phyloP scores from a whole-genome alignment of 2,113 vertebrate species.

The Scatophagus argus region DNA sequence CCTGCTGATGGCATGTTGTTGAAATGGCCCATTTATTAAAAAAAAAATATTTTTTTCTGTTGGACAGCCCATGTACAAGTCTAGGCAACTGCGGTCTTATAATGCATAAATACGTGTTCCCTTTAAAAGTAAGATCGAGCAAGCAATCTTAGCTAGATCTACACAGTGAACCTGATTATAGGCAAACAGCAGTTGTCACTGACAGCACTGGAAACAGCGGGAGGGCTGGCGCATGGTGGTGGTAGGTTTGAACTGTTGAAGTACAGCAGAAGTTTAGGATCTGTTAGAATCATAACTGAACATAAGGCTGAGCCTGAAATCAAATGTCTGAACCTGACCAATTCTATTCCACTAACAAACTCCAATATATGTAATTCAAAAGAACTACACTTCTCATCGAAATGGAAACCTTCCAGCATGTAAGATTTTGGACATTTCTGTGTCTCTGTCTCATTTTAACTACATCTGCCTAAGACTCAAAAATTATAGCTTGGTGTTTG shows the following conservation, averaged over 20 bases:
- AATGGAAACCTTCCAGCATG: background rate
- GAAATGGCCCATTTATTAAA: background rate
- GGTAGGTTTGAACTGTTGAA: background rate
- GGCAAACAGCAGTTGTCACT: constrained; percentile 22
- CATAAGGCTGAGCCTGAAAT: background rate
- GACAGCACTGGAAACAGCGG: constrained; percentile 15
- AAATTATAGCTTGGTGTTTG: constrained; percentile 15
- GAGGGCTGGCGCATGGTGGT: background rate
- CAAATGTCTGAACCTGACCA: background rate
- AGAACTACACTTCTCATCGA: constrained; percentile 34
- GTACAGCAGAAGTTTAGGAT: background rate
- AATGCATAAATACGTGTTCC: background rate
- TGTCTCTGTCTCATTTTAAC: background rate
- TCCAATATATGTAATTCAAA: constrained; percentile 23
- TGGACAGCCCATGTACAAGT: background rate
- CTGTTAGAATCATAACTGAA: background rate
- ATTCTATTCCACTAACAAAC: background rate
- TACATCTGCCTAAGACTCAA: background rate
- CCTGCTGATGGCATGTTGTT: too few species aligned
- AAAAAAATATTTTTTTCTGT: background rate
- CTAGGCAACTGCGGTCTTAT: background rate
- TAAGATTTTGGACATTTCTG: background rate
- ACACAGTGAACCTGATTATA: constrained; percentile 13
- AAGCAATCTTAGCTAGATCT: background rate
- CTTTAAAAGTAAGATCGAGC: background rate